Evolutionary conservation across 2,888 invertebrate species (phyloP).

Genomic region (Diplolepis rosae): DNA sequence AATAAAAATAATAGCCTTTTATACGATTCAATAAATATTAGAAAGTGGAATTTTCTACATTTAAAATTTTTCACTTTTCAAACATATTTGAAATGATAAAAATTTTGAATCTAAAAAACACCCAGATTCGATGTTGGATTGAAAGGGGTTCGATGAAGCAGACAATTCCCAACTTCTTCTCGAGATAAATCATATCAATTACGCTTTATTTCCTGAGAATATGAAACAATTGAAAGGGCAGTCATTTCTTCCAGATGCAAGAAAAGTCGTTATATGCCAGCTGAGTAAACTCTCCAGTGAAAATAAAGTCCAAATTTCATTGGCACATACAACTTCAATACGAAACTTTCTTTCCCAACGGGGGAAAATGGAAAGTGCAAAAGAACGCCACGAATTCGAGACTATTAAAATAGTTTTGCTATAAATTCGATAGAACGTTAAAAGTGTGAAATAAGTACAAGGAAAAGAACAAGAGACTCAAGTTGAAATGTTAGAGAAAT

Average conservation of each 20-base stretch:
- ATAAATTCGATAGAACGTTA: conserved; percentile 43
- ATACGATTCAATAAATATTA: no score
- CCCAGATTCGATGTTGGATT: no score
- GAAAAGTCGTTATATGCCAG: conserved; percentile 25
- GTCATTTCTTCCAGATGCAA: conserved; percentile 29
- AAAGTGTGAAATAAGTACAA: conserved; percentile 54
- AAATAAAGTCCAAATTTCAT: conserved; percentile 31
- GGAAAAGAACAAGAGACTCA: conserved; percentile 40
- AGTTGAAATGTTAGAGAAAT: no score
- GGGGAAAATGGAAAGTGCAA: conserved; percentile 32
- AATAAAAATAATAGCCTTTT: no score
- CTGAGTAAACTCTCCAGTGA: conserved; percentile 14
- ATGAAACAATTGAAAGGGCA: conserved; percentile 27
- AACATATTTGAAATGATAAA: no score
- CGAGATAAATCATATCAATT: no score
- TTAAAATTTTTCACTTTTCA: no score
- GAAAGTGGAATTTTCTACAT: no score
- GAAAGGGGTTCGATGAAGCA: no score
- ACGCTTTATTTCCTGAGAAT: no score
- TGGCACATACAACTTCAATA: conserved; percentile 34
- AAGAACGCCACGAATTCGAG: conserved; percentile 44
- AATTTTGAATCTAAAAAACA: no score
- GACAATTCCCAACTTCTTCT: no score
- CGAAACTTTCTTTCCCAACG: conserved; percentile 13
- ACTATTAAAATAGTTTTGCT: conserved; percentile 44